Percentiles rank a stretch among this genome's conserved stretches.
Evolutionary conservation across 35 echinoderm and acorn worm species (phyloP).

Genomic region (Heliocidaris erythrogramma): DNA sequence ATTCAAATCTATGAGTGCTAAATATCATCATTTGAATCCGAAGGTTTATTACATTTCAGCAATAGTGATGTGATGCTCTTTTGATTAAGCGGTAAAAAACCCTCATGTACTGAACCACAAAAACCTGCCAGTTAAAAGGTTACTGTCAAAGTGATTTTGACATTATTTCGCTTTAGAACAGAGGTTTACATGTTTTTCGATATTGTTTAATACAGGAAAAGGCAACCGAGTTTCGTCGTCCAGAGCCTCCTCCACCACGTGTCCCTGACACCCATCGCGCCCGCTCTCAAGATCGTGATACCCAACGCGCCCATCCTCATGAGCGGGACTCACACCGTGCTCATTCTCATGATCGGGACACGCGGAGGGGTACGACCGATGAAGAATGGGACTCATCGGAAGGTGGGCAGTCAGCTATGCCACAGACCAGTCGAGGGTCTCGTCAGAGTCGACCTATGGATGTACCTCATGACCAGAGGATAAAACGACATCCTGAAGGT

Average conservation of each 20-base stretch:
- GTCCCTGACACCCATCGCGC: background rate
- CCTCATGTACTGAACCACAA: too few relatives aligned
- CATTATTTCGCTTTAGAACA: too few relatives aligned
- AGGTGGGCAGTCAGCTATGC: background rate
- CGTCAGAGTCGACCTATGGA: background rate
- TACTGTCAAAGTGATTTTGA: too few relatives aligned
- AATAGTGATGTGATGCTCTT: too few relatives aligned
- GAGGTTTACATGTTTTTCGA: too few relatives aligned
- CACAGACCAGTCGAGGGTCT: background rate
- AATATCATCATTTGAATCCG: too few relatives aligned
- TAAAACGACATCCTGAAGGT: constrained; percentile 42
- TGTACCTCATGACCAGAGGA: background rate
- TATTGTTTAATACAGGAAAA: constrained; percentile 27
- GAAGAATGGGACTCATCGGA: constrained; percentile 46
- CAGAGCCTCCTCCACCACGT: background rate
- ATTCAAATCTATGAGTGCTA: too few relatives aligned
- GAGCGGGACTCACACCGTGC: background rate
- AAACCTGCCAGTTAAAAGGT: too few relatives aligned
- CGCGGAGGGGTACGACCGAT: constrained; percentile 10
- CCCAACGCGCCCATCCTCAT: background rate
- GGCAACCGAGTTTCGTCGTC: constrained; percentile 3
- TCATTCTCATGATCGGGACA: background rate
- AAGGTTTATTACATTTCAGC: too few relatives aligned
- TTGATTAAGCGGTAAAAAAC: too few relatives aligned
- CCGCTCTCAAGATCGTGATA: background rate